Evolutionary conservation across 1,140 invertebrate genomes (phyloP).

Genomic region (Gonatopus flavifemur): DNA sequence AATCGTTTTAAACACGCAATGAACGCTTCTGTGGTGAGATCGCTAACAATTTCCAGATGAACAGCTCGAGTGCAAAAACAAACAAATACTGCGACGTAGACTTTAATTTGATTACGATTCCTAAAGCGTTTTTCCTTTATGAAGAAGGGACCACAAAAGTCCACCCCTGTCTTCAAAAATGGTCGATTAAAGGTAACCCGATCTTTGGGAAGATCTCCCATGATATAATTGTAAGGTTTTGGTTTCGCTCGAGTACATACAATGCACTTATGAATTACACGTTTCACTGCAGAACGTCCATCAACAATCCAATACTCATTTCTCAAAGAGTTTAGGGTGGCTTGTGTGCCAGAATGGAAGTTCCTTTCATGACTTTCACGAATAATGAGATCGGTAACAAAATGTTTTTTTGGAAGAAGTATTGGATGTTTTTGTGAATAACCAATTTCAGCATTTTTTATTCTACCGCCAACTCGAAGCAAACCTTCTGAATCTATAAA

Average conservation of each 20-base stretch:
- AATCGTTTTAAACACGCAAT: slow-evolving; percentile 23
- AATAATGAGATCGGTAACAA: neutral
- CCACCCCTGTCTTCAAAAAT: slow-evolving; percentile 45
- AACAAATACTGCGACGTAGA: neutral
- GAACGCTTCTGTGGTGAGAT: slow-evolving; percentile 23
- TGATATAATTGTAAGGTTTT: slow-evolving; percentile 21
- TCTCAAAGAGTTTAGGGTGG: slow-evolving; percentile 13
- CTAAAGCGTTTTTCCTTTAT: slow-evolving; percentile 23
- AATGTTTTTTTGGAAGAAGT: neutral
- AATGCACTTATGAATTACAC: slow-evolving; percentile 27
- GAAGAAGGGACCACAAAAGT: slow-evolving; percentile 47
- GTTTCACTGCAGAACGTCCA: slow-evolving; percentile 2
- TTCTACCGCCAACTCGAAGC: neutral
- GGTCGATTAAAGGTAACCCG: slow-evolving; percentile 29
- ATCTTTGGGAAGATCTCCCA: slow-evolving; percentile 41
- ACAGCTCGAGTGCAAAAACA: neutral
- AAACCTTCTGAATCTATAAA: slow-evolving; percentile 1
- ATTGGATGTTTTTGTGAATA: neutral
- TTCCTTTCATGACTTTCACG: slow-evolving; percentile 3
- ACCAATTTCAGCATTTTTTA: neutral
- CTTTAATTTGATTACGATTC: neutral
- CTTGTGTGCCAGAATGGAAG: slow-evolving; percentile 20
- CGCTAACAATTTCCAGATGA: too few species aligned
- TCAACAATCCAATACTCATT: slow-evolving; percentile 26
- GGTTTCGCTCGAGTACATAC: slow-evolving; percentile 16